Conservation (phyloP, 1,140 invertebrate genomes). For the Nylanderia fulva region DNA sequence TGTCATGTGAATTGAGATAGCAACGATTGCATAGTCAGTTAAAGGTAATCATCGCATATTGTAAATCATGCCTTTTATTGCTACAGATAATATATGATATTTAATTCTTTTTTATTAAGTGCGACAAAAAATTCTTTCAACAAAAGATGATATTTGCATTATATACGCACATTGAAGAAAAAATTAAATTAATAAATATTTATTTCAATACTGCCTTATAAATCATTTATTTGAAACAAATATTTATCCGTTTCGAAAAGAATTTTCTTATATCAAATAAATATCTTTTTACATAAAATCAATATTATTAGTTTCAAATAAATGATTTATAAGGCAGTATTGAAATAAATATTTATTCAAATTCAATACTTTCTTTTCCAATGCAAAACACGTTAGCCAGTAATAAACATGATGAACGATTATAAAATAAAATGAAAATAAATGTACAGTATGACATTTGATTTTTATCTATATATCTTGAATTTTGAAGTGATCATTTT, state of each 20-base stretch:
- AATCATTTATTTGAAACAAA: too few species aligned
- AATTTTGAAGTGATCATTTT: background rate
- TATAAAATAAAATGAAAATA: background rate
- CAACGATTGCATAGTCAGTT: slow-evolving; percentile 4
- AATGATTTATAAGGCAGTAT: too few species aligned
- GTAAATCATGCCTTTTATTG: background rate
- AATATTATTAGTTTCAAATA: too few species aligned
- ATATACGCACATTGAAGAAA: too few species aligned
- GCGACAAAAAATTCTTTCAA: background rate
- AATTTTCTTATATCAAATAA: too few species aligned
- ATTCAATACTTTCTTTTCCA: too few species aligned
- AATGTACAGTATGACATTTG: background rate
- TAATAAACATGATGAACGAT: background rate
- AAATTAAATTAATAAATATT: too few species aligned
- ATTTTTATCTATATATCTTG: background rate
- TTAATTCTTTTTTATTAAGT: background rate
- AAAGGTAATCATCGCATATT: background rate
- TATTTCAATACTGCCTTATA: too few species aligned
- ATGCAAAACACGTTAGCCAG: background rate
- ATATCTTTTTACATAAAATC: too few species aligned
- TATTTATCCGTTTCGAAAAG: too few species aligned
- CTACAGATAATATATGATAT: background rate
- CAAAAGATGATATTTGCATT: background rate
- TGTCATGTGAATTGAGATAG: slow-evolving; percentile 21
- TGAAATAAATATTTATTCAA: too few species aligned